A percentile compares a stretch with the other conserved stretches of the same genome.
These are phyloP conservation scores for Drosophila nasuta DNA, from an alignment of 1,140 invertebrate genomes.

Conservation along the genomic window DNA sequence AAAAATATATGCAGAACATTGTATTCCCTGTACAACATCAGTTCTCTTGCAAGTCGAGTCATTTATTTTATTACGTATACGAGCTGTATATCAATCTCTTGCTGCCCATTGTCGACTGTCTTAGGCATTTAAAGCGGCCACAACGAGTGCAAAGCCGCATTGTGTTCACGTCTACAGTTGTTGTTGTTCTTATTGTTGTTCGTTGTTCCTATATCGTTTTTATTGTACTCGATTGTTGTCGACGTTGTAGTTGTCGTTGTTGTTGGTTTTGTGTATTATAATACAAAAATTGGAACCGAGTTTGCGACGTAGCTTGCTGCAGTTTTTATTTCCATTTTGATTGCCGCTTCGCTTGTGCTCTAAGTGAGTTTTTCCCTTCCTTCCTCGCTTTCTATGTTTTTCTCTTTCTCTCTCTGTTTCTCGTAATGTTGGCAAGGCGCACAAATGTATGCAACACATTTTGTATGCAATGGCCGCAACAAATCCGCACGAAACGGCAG, in stretches of 20 bases:
- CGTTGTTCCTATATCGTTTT: constrained; percentile 2
- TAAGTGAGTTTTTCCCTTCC: constrained; percentile 36
- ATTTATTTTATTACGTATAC: too few species aligned
- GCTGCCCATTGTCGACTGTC: constrained; percentile 4
- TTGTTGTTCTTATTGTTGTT: constrained; percentile 7
- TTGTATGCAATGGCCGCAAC: constrained; percentile 77
- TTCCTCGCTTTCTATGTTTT: constrained; percentile 16
- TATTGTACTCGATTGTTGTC: constrained; percentile 4
- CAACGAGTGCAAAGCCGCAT: constrained; percentile 10
- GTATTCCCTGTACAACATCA: too few species aligned
- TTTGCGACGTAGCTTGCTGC: constrained; percentile 16
- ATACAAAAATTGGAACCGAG: constrained; percentile 31
- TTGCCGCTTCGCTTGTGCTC: constrained; percentile 44
- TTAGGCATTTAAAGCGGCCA: constrained; percentile 19
- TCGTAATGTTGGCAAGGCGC: constrained; percentile 17
- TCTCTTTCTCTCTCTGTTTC: constrained; percentile 12
- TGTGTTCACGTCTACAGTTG: constrained; percentile 1
- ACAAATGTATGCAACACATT: constrained; percentile 82
- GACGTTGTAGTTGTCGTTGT: background rate
- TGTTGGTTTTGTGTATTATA: constrained; percentile 18
- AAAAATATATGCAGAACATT: too few species aligned
- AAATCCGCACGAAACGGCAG: constrained; percentile 68
- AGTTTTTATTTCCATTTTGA: constrained; percentile 77
- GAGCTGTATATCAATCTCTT: background rate
- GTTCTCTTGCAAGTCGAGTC: too few species aligned